Evolutionary conservation across 53 echinoderm and acorn worm species (phyloP).

Genomic region (Zoroaster sp.): DNA sequence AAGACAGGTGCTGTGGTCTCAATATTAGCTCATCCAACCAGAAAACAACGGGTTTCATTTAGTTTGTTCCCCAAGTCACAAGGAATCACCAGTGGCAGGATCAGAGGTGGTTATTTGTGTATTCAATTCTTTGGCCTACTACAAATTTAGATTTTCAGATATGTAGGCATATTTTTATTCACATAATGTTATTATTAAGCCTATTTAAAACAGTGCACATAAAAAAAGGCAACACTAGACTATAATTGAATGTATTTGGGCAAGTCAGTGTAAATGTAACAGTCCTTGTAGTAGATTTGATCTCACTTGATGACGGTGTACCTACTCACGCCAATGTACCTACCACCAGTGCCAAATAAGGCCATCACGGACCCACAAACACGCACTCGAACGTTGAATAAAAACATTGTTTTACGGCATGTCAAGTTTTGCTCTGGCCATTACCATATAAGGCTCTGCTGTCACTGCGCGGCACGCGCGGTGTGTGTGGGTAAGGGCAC

Average conservation of each 20-base stretch:
- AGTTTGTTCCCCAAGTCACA: neutral
- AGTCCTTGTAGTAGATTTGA: too few species aligned
- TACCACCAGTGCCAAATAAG: slow-evolving; percentile 31
- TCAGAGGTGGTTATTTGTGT: slow-evolving; percentile 2
- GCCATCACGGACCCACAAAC: slow-evolving; percentile 29
- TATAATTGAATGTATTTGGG: too few species aligned
- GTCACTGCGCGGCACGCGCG: slow-evolving; percentile 36
- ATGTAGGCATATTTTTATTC: too few species aligned
- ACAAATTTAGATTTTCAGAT: too few species aligned
- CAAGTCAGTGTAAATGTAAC: too few species aligned
- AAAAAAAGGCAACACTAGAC: too few species aligned
- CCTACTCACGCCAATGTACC: neutral
- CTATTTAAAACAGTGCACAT: too few species aligned
- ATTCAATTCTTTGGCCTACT: neutral
- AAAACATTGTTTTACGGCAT: neutral
- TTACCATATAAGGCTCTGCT: slow-evolving; percentile 48
- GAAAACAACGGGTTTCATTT: slow-evolving; percentile 6
- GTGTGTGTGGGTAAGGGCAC: slow-evolving; percentile 1
- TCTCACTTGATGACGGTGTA: neutral
- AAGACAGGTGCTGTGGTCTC: slow-evolving; percentile 41
- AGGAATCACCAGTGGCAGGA: neutral
- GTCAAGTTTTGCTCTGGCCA: slow-evolving; percentile 12
- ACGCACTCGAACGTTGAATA: slow-evolving; percentile 6
- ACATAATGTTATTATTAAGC: too few species aligned
- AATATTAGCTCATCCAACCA: neutral